Base-by-base conservation (phyloP, 2,113 vertebrate species). In the Zosterops japonicus region DNA sequence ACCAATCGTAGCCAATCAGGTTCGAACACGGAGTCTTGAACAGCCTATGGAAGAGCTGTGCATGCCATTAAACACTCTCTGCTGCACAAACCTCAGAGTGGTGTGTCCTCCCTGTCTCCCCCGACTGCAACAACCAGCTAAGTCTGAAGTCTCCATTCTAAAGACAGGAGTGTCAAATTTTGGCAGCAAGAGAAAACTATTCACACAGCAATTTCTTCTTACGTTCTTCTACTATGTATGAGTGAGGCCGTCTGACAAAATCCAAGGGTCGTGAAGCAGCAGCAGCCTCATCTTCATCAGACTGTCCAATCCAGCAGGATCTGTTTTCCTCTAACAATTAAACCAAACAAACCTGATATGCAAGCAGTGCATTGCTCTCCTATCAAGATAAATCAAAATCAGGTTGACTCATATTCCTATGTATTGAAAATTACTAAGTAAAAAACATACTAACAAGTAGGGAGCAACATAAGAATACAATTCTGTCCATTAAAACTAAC, bases 291-390 rank as follows among this genome's bases (percentile, higher is more conserved):
- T 8, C 11, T 61, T 56, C 41, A 20, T 52, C 64, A 46, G 28
- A 35, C 8, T 55, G 25, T 18, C 2, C 1, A 25, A 61, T 25
- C 4, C 5, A 7, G 18, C 8, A 8, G 5, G 7, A 69, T n/a
- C 23, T 29, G 3, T 67, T 57, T 75, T 67, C 14, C n/a, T 88
- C n/a, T 44, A 78, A 55, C 12, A 50, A 71, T 20, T 68, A 80
- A 86, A 42, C 15, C 23, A 91, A 57, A 88, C 21, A 55, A 80
- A 89, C 36, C 6, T 8, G 1, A 56, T 14, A 52, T 0, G 2
- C 47, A 55, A 72, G 27, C 18, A 68, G 23, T 21, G 14, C 23
- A 57, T n/a, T 53, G 5, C 22, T 71, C 4, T 83, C 33, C 21
- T 33, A 83, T 6, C 14, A 67, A 69, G 4, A 18, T 74, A 72